Percentiles rank a stretch among this genome's conserved stretches.
Conservation (phyloP, 1,140 invertebrate genomes). For the Armadillidium nasatum region DNA sequence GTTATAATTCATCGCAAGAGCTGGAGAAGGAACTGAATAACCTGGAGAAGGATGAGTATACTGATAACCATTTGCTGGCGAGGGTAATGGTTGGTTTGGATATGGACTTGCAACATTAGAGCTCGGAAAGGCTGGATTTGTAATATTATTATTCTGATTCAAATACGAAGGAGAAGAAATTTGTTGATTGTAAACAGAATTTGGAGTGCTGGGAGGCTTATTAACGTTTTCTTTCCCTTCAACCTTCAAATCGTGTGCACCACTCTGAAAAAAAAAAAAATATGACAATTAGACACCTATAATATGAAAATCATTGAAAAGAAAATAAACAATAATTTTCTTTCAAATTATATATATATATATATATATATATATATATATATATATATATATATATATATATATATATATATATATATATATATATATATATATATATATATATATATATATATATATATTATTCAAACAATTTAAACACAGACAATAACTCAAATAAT, state of each 20-base stretch:
- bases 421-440: no score
- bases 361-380: neutral
- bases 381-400: no score
- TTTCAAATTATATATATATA: neutral
- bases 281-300: no score
- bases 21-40: conserved; percentile 37
- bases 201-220: conserved; percentile 30
- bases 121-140: conserved; percentile 45
- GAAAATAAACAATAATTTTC: neutral
- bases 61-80: conserved; percentile 38
- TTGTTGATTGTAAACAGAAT: conserved; percentile 32
- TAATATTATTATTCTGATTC: conserved; percentile 38
- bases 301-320: no score
- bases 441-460: no score
- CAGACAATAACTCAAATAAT: no score
- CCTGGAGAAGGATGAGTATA: conserved; percentile 36
- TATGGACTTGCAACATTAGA: conserved; percentile 40
- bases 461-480: no score
- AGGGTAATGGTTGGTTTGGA: conserved; percentile 37
- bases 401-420: no score
- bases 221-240: conserved; percentile 31
- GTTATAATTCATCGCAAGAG: conserved; percentile 28
- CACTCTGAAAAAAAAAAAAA: conserved; percentile 30
- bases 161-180: conserved; percentile 41
- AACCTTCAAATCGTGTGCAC: conserved; percentile 29